Conservation (phyloP, 2,888 invertebrate genomes). For the Agelastica alni region DNA sequence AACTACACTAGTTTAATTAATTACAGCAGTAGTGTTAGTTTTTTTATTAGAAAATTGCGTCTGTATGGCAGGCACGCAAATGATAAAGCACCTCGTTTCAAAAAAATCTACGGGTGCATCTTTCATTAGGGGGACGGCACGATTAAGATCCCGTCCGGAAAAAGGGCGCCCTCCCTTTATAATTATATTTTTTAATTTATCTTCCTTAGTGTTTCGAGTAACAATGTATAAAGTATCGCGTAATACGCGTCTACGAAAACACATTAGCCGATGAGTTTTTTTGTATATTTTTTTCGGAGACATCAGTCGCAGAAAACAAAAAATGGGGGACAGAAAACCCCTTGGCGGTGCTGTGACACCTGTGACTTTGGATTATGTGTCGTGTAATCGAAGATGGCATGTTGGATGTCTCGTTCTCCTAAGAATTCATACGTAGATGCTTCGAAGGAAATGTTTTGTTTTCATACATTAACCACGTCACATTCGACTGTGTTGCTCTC, state of each 20-base stretch:
- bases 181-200: slow-evolving; percentile 75
- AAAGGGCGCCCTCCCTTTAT: slow-evolving; percentile 18
- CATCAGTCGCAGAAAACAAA: slow-evolving; percentile 24
- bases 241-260: slow-evolving; percentile 32
- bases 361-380: slow-evolving; percentile 30
- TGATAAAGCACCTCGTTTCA: slow-evolving; percentile 6
- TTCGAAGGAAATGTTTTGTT: background rate
- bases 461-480: too few species aligned
- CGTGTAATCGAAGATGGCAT: slow-evolving; percentile 15
- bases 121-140: slow-evolving; percentile 16
- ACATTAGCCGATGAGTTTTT: slow-evolving; percentile 48
- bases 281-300: slow-evolving; percentile 41
- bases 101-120: slow-evolving; percentile 14
- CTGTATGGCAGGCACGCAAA: background rate
- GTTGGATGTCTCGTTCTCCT: background rate
- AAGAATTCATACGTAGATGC: background rate
- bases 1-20: background rate
- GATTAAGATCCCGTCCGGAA: slow-evolving; percentile 15
- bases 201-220: slow-evolving; percentile 63
- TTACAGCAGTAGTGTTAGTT: slow-evolving; percentile 3
- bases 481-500: too few species aligned
- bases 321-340: slow-evolving; percentile 28
- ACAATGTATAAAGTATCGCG: slow-evolving; percentile 51
- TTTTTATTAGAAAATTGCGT: background rate
- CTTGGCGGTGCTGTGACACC: slow-evolving; percentile 33